Evolutionary conservation across 2,113 vertebrate genomes (phyloP).

Genomic region (Pycnonotus jocosus): DNA sequence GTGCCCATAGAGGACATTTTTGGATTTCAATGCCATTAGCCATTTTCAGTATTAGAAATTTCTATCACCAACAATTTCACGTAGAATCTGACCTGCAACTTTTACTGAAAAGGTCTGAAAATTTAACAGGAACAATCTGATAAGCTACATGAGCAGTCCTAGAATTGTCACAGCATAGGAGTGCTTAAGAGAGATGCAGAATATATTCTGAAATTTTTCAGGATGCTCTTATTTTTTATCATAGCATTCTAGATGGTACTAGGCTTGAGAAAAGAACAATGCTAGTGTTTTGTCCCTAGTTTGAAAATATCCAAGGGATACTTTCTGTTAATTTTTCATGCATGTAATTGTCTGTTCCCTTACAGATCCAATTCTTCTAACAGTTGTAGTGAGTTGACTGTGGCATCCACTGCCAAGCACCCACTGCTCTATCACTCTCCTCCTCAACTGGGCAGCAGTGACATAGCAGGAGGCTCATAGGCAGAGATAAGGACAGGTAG

Average conservation of each 20-base stretch:
- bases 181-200: not conserved
- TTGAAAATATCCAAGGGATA: not conserved
- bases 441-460: not conserved
- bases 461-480: not conserved
- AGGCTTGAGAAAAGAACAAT: not conserved
- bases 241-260: not conserved
- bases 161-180: not conserved
- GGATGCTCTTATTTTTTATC: not conserved
- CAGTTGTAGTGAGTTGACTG: not conserved
- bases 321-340: not conserved
- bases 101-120: not conserved
- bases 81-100: not conserved
- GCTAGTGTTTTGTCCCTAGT: not conserved
- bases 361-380: not conserved
- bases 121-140: not conserved
- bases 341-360: not conserved
- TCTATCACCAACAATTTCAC: not conserved
- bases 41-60: not conserved
- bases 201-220: not conserved
- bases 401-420: not conserved
- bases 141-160: not conserved
- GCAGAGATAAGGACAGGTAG: not conserved
- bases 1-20: not conserved
- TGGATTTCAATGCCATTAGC: not conserved
- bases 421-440: not conserved